Evolutionary conservation across 2,888 invertebrate species (phyloP), one percentile per base, ranked within the genome.

Genomic region (Adelognathus sp.): DNA sequence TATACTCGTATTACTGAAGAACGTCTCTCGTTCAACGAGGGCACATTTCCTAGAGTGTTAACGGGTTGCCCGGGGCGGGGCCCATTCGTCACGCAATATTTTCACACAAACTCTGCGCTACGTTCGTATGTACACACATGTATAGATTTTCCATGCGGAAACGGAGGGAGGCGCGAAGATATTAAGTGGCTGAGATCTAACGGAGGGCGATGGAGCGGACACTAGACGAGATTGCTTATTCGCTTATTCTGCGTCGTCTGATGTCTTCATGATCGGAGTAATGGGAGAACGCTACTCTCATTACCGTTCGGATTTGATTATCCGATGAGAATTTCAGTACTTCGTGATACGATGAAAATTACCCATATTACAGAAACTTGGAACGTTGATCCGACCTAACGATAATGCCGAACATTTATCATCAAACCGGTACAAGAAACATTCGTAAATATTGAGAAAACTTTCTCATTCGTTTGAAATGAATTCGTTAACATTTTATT

Each of bases 21-120:
- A 52, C n/a, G n/a, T n/a, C n/a, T 61, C 27, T 36, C 58, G 21
- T 66, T 54, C 31, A 41, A 36, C 27, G 18, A 16, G 33, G 18
- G 24, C 64, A 54, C 63, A 39, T 73, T 64, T 66, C 64, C 66
- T 50, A 56, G 60, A 74, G 67, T 66, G 64, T 74, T 64, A 64
- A 74, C 66, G 41, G 67, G 50, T 74, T 66, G 41, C 54, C 67
- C 54, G 36, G 67, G 67, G 67, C 52, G 52, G 39, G 66, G 52
- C 33, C 60, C 52, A 75, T 75, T 79, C 75, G 66, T 73, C 69
- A 73, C 46, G 66, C 71, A 80, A 74, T 80, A 66, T 74, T 80
- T 74, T 74, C 54, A 52, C 54, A 33, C 56, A n/a, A n/a, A n/a
- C n/a, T 36, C 11, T 39, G 33, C 27, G 31, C 46, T 58, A n/a